phyloP scores from a whole-genome alignment of 2,113 vertebrate species.

The Bos indicus region DNA sequence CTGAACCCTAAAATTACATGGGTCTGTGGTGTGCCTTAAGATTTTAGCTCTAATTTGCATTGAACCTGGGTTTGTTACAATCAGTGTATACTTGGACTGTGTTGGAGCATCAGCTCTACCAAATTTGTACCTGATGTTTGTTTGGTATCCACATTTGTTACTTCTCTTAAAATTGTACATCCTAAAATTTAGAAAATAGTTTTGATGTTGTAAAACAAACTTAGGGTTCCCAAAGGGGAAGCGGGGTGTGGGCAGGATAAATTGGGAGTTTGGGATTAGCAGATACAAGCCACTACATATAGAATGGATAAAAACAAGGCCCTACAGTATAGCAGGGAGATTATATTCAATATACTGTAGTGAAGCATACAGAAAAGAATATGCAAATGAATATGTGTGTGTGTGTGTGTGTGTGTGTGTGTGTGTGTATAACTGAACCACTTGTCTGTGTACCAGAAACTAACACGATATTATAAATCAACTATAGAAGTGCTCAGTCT shows the following conservation, averaged over 20 bases:
- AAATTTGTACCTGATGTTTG: background rate
- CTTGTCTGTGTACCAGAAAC: background rate
- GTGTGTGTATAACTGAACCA: background rate
- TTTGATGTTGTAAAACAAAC: background rate
- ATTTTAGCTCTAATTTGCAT: background rate
- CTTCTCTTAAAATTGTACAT: background rate
- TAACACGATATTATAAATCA: background rate
- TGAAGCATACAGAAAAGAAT: background rate
- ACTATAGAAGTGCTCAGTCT: background rate
- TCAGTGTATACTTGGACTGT: background rate
- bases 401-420: background rate
- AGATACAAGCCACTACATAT: background rate
- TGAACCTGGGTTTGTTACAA: background rate
- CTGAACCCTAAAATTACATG: background rate
- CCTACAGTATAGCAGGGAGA: background rate
- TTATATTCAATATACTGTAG: background rate
- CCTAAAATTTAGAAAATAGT: background rate
- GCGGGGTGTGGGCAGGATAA: background rate
- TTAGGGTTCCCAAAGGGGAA: background rate
- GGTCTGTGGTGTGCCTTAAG: background rate
- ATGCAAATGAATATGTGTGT: rapidly evolving
- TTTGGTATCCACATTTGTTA: background rate
- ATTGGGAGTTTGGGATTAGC: background rate
- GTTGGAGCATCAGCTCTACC: background rate
- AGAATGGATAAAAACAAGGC: background rate